phyloP scores from a whole-genome alignment of 2,797 vertebrate species.

The Syngnathus acus region DNA sequence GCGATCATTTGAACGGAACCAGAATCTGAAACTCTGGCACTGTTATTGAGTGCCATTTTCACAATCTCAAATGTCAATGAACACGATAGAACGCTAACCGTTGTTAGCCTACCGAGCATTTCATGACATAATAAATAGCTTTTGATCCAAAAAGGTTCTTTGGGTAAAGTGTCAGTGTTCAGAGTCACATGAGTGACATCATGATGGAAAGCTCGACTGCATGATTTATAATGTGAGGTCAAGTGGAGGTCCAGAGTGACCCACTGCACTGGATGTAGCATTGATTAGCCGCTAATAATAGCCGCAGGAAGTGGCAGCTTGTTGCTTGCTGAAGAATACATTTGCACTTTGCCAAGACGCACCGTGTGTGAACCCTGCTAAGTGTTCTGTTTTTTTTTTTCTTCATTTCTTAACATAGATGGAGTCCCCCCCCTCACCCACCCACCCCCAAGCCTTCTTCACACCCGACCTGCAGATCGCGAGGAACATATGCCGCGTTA shows the following conservation, averaged over 20 bases:
- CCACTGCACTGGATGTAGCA: constrained; percentile 34
- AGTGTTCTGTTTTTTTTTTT: constrained; percentile 54
- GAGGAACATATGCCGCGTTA: constrained; percentile 78
- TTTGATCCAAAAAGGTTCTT: neutral
- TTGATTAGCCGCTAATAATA: constrained; percentile 77
- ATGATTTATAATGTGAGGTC: neutral
- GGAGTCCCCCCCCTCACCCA: constrained; percentile 44
- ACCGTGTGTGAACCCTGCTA: constrained; percentile 68
- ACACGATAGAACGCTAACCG: neutral
- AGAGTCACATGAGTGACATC: no score
- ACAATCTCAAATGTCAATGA: neutral
- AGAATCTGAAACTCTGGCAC: neutral
- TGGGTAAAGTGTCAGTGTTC: neutral
- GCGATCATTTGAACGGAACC: neutral
- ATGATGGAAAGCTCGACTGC: no score
- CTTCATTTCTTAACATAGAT: constrained; percentile 44
- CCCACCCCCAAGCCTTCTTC: constrained; percentile 64
- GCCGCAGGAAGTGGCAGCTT: constrained; percentile 73
- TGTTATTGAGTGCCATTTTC: no score
- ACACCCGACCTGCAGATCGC: constrained; percentile 61
- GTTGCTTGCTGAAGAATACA: constrained; percentile 77
- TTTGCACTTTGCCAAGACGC: constrained; percentile 69
- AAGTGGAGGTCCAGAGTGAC: neutral
- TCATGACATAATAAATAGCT: neutral
- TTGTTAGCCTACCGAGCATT: neutral